These are phyloP conservation scores for Drosophila obscura DNA, from an alignment of 1,140 invertebrate genomes.

Conservation along the genomic window DNA sequence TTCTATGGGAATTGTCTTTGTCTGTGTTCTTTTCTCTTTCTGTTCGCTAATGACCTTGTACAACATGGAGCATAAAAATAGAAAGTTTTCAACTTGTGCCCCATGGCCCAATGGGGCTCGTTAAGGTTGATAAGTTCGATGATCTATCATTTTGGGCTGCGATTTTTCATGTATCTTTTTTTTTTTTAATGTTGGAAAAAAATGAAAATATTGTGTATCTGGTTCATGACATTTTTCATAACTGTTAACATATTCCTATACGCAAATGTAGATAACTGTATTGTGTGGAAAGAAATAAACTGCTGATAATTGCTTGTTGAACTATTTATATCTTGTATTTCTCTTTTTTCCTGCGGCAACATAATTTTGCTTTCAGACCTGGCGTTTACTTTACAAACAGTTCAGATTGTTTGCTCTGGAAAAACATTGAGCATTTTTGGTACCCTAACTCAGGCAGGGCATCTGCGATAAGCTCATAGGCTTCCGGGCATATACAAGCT, in stretches of 20 bases:
- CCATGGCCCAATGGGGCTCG: constrained; percentile 18
- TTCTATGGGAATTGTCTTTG: not conserved
- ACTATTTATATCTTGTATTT: constrained; percentile 47
- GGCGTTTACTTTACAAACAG: constrained; percentile 32
- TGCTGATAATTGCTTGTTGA: constrained; percentile 34
- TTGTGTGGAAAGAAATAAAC: constrained; percentile 1
- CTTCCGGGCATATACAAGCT: too few relatives aligned
- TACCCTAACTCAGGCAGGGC: constrained; percentile 8
- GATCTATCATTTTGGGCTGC: constrained; percentile 27
- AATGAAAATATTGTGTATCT: not conserved
- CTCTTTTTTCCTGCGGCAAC: constrained; percentile 37
- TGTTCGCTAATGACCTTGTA: constrained; percentile 31
- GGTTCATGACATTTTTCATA: constrained; percentile 7
- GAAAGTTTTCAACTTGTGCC: constrained; percentile 34
- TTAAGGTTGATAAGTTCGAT: constrained; percentile 34
- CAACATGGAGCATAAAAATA: constrained; percentile 37
- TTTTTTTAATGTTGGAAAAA: too few relatives aligned
- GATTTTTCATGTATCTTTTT: not conserved
- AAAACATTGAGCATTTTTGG: constrained; percentile 3
- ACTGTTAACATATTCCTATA: not conserved
- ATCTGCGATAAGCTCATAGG: too few relatives aligned
- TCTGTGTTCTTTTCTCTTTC: not conserved
- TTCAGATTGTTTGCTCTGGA: constrained; percentile 30
- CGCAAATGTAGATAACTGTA: constrained; percentile 10
- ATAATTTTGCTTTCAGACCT: constrained; percentile 29